A percentile compares a stretch with the other conserved stretches of the same genome.
Conservation (phyloP, 2,888 invertebrate species). For the Catocala fraxini region DNA sequence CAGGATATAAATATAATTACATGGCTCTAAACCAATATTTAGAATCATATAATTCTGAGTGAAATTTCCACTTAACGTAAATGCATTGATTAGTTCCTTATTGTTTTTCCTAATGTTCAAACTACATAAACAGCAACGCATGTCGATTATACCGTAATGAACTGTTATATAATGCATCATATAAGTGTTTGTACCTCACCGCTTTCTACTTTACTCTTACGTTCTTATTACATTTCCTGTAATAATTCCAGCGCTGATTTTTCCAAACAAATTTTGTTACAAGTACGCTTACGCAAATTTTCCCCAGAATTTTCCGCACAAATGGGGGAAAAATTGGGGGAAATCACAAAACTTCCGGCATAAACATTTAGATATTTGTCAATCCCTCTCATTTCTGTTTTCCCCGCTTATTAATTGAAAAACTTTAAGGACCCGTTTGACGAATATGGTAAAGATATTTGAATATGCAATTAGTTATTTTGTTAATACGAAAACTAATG, state of each 20-base stretch:
- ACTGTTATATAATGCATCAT: not conserved
- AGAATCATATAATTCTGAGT: no score
- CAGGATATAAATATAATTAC: no score
- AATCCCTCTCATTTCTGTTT: conserved; percentile 27
- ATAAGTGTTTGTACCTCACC: conserved; percentile 6
- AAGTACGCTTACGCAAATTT: conserved; percentile 23
- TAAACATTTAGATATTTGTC: conserved; percentile 20
- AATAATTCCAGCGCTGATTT: conserved; percentile 15
- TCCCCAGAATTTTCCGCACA: conserved; percentile 8
- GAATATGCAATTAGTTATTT: not conserved
- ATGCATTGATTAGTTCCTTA: no score
- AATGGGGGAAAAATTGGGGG: conserved; percentile 11
- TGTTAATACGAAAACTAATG: not conserved
- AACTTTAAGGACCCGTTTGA: conserved; percentile 39
- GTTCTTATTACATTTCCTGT: conserved; percentile 16
- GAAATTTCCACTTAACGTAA: no score
- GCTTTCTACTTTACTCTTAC: conserved; percentile 3
- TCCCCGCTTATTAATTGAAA: conserved; percentile 50
- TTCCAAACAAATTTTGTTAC: conserved; percentile 19
- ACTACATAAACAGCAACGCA: no score
- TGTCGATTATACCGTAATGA: no score
- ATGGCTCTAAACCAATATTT: no score
- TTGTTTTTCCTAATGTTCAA: no score
- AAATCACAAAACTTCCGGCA: conserved; percentile 19
- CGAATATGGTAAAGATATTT: not conserved